Conservation (phyloP, 1,140 invertebrate species). For the Aleiodes sp. region DNA sequence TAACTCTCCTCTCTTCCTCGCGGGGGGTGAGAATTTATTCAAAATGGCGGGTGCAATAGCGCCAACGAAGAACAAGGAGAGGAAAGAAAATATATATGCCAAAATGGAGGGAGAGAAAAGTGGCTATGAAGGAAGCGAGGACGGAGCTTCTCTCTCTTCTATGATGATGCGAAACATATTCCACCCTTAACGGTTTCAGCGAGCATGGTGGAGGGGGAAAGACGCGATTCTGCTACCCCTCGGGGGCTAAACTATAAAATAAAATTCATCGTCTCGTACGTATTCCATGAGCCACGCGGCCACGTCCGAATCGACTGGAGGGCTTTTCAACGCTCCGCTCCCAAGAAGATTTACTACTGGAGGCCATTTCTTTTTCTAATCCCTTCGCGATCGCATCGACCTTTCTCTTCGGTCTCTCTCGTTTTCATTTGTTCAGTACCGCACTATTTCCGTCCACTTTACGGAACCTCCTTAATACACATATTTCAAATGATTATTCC, state of each 20-base stretch:
- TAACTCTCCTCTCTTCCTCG: constrained; percentile 57
- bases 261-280: constrained; percentile 65
- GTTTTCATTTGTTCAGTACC: not conserved
- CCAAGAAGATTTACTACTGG: constrained; percentile 36
- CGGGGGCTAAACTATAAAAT: constrained; percentile 62
- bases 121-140: constrained; percentile 59
- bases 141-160: constrained; percentile 51
- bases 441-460: not conserved
- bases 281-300: constrained; percentile 31
- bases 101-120: constrained; percentile 35
- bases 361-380: constrained; percentile 38
- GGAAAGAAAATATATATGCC: constrained; percentile 28
- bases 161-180: constrained; percentile 68
- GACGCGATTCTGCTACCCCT: constrained; percentile 37
- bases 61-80: constrained; percentile 22
- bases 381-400: constrained; percentile 34
- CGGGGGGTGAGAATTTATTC: constrained; percentile 64
- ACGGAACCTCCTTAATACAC: not conserved
- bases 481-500: not conserved
- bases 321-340: not conserved
- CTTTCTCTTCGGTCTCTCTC: constrained; percentile 4
- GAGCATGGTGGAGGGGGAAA: constrained; percentile 34
- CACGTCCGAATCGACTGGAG: constrained; percentile 29
- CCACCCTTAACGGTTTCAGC: constrained; percentile 57
- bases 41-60: constrained; percentile 58